Evolutionary conservation across 2,797 vertebrate species (phyloP).

Genomic region (Sebastiscus tertius): DNA sequence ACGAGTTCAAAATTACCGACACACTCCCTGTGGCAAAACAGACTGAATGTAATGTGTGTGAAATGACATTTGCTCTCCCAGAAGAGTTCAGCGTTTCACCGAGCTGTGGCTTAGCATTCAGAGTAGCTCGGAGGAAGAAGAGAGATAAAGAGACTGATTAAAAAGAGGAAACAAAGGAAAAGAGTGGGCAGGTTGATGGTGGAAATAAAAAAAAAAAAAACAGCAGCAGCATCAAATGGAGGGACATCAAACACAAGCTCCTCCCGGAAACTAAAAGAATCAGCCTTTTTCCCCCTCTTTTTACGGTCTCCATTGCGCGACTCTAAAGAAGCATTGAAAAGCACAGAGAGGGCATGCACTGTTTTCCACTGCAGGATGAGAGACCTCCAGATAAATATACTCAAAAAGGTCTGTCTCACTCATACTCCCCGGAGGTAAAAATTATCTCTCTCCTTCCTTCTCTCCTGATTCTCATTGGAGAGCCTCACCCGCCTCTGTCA

Average conservation of each 20-base stretch:
- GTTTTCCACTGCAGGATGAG: constrained; percentile 27
- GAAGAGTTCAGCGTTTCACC: constrained; percentile 40
- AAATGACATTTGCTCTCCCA: constrained; percentile 67
- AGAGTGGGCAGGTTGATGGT: constrained; percentile 2
- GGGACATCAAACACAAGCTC: constrained; percentile 30
- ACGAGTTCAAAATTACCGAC: constrained; percentile 53
- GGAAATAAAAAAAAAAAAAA: constrained; percentile 17
- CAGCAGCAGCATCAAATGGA: constrained; percentile 21
- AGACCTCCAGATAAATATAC: constrained; percentile 44
- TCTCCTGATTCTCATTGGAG: constrained; percentile 49
- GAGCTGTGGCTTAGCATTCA: constrained; percentile 38
- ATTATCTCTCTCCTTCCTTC: constrained; percentile 22
- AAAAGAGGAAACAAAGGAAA: constrained; percentile 13
- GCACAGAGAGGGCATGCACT: not conserved
- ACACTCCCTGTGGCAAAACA: constrained; percentile 56
- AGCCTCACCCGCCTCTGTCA: constrained; percentile 51
- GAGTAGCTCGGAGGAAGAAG: not conserved
- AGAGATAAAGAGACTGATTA: constrained; percentile 4
- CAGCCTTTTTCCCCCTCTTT: constrained; percentile 13
- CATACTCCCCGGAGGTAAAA: constrained; percentile 49
- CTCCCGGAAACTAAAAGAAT: constrained; percentile 27
- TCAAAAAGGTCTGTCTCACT: constrained; percentile 53
- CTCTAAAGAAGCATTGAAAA: constrained; percentile 21
- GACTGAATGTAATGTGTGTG: constrained; percentile 45
- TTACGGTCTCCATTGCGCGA: not conserved